These are phyloP conservation scores for Cantharis rufa DNA, from an alignment of 2,888 invertebrate genomes.

Conservation along the genomic window DNA sequence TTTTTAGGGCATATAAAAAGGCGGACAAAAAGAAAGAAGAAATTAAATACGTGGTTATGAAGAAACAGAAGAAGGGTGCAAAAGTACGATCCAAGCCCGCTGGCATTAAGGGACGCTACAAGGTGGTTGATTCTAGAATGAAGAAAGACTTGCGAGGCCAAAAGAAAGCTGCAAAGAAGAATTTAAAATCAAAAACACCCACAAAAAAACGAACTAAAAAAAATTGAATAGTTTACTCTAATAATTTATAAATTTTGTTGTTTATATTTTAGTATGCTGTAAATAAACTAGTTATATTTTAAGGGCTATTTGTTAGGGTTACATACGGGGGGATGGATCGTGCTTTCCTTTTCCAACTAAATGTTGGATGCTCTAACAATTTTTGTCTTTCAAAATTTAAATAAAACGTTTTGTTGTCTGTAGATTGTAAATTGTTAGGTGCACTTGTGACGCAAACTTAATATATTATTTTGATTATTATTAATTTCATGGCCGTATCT, in stretches of 20 bases:
- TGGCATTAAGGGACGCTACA: slow-evolving; percentile 90
- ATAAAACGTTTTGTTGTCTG: no score
- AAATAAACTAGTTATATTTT: not conserved
- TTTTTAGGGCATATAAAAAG: slow-evolving; percentile 83
- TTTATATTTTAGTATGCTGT: not conserved
- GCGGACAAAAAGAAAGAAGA: slow-evolving; percentile 87
- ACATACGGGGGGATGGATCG: no score
- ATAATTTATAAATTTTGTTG: not conserved
- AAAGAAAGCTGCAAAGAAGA: slow-evolving; percentile 49
- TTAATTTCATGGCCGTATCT: no score
- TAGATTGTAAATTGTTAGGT: no score
- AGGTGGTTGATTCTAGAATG: slow-evolving; percentile 94
- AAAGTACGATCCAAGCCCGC: slow-evolving; percentile 78
- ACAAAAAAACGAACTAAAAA: not conserved
- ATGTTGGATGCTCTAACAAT: no score
- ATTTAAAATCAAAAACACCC: not conserved
- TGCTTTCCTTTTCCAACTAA: no score
- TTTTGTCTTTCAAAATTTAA: no score
- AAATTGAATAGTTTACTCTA: not conserved
- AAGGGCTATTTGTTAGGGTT: no score
- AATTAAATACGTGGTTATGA: slow-evolving; percentile 91
- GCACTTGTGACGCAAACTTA: no score
- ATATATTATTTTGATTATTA: no score
- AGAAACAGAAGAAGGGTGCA: slow-evolving; percentile 80
- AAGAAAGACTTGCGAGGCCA: slow-evolving; percentile 87